Evolutionary conservation across 2,888 invertebrate species (phyloP).

Genomic region (Hydriomena furcata): DNA sequence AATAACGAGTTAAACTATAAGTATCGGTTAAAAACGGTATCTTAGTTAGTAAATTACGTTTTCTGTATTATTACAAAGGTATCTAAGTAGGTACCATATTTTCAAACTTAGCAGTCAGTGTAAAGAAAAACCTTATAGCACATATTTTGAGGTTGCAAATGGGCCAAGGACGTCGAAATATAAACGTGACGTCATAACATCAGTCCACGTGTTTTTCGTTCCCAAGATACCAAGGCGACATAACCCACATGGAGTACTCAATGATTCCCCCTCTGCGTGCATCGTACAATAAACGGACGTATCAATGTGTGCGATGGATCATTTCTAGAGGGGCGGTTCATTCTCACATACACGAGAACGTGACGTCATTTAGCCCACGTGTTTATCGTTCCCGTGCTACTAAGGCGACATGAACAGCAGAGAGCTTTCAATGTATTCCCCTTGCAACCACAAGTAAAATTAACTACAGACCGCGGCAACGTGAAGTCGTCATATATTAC

Average conservation of each 20-base stretch:
- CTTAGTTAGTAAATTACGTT: no score
- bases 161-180: not conserved
- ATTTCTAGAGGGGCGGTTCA: not conserved
- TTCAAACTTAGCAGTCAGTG: no score
- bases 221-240: conserved; percentile 5
- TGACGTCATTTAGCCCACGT: conserved; percentile 31
- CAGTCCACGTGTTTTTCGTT: conserved; percentile 6
- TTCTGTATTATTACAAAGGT: no score
- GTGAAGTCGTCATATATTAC: no score
- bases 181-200: not conserved
- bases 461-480: conserved; percentile 1
- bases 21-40: no score
- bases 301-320: not conserved
- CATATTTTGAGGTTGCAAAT: no score
- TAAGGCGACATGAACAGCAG: conserved; percentile 23
- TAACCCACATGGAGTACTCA: not conserved
- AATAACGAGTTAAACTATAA: no score
- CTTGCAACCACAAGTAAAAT: conserved; percentile 4
- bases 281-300: not conserved
- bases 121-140: no score
- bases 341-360: not conserved
- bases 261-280: not conserved
- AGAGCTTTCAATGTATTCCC: conserved; percentile 17
- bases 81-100: no score
- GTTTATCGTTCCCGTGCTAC: conserved; percentile 25